Conservation (phyloP, 2,888 invertebrate genomes). For the Perizoma flavofasciatum region DNA sequence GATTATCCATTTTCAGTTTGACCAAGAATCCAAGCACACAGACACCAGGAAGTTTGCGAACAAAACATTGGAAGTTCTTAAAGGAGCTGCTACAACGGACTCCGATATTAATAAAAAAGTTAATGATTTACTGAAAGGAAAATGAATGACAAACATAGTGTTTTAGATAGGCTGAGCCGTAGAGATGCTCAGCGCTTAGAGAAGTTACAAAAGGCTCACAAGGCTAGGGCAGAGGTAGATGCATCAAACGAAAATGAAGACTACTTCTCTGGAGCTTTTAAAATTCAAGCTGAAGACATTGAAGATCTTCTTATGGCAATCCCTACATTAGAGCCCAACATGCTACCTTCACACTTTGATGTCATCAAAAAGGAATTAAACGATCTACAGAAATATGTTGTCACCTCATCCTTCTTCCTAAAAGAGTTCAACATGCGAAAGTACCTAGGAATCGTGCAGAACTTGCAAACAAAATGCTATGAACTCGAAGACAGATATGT, state of each 20-base stretch:
- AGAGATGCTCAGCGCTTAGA: conserved; percentile 87
- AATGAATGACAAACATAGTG: conserved; percentile 74
- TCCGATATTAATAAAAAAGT: conserved; percentile 74
- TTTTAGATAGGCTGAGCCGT: conserved; percentile 77
- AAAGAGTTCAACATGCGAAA: conserved; percentile 92
- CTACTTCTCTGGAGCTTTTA: conserved; percentile 88
- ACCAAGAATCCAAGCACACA: conserved; percentile 61
- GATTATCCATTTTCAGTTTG: conserved; percentile 57
- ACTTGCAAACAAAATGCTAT: conserved; percentile 87
- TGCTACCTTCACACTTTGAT: conserved; percentile 86
- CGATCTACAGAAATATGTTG: conserved; percentile 90
- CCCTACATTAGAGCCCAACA: conserved; percentile 74
- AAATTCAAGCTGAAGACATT: conserved; percentile 86
- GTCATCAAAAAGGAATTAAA: conserved; percentile 89
- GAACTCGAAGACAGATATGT: conserved; percentile 88
- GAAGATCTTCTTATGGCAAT: conserved; percentile 84
- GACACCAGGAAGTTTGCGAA: conserved; percentile 61
- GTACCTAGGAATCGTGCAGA: conserved; percentile 89
- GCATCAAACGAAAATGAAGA: conserved; percentile 87
- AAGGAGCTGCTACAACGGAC: conserved; percentile 73
- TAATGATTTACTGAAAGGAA: conserved; percentile 74
- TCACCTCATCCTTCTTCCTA: conserved; percentile 91
- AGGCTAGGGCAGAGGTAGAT: conserved; percentile 84
- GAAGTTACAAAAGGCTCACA: conserved; percentile 86
- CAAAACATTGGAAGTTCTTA: conserved; percentile 66